phyloP scores from a whole-genome alignment of 2,888 invertebrate species.

The Ommatoiulus sabulosus region DNA sequence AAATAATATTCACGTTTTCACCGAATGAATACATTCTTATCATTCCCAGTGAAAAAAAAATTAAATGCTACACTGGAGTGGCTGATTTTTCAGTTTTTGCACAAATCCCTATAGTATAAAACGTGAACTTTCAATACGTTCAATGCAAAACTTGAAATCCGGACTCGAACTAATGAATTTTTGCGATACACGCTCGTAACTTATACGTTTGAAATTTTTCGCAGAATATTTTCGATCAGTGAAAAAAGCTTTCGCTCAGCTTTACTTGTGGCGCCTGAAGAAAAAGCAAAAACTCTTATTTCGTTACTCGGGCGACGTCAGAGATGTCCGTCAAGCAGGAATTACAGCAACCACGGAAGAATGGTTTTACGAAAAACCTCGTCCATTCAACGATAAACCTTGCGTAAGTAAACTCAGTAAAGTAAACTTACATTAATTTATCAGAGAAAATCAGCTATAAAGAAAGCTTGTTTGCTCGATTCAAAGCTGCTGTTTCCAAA shows the following conservation, averaged over 20 bases:
- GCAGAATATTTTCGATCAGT: not conserved
- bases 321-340: not conserved
- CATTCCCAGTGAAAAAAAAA: no score
- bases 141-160: no score
- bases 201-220: not conserved
- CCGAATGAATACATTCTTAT: no score
- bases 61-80: no score
- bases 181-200: not conserved
- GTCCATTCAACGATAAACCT: constrained; percentile 56
- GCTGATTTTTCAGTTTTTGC: not conserved
- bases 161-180: not conserved
- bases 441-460: no score
- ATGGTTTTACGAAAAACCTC: constrained; percentile 54
- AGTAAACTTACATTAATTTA: no score
- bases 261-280: not conserved
- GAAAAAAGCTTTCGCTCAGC: not conserved
- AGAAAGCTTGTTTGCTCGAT: no score
- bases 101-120: not conserved
- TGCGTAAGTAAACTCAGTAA: not conserved
- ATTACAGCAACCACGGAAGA: not conserved
- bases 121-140: not conserved
- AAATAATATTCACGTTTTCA: no score
- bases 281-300: not conserved
- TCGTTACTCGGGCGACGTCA: not conserved
- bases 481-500: no score